A percentile compares a stretch with the other conserved stretches of the same genome.
Conservation (phyloP, 2,888 invertebrate species). For the Meiosimyza decipiens region DNA sequence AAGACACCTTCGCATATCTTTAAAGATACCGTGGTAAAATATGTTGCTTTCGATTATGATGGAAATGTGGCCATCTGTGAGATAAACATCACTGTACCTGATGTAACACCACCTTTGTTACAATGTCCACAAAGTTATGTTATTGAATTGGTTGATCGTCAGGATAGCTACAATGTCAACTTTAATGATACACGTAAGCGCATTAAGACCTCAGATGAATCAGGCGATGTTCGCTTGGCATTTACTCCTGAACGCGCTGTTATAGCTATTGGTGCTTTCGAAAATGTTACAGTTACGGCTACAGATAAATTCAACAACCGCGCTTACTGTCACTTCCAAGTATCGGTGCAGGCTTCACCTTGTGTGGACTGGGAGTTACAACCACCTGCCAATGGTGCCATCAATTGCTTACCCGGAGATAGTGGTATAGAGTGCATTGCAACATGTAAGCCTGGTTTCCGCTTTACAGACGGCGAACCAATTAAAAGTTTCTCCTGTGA, state of each 20-base stretch:
- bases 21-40: slow-evolving; percentile 92
- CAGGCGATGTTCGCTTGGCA: slow-evolving; percentile 85
- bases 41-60: slow-evolving; percentile 96
- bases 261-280: slow-evolving; percentile 86
- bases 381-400: slow-evolving; percentile 87
- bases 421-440: slow-evolving; percentile 87
- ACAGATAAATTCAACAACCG: slow-evolving; percentile 88
- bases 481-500: slow-evolving; percentile 89
- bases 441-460: slow-evolving; percentile 87
- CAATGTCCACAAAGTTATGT: slow-evolving; percentile 95
- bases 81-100: slow-evolving; percentile 94
- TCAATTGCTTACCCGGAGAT: slow-evolving; percentile 87
- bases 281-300: slow-evolving; percentile 92
- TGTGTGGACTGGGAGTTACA: slow-evolving; percentile 96
- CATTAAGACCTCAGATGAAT: slow-evolving; percentile 88
- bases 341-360: slow-evolving; percentile 90
- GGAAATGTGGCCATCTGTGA: slow-evolving; percentile 98
- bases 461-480: slow-evolving; percentile 91
- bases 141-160: slow-evolving; percentile 88
- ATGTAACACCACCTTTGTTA: slow-evolving; percentile 89
- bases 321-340: slow-evolving; percentile 92
- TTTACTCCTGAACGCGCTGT: slow-evolving; percentile 86
- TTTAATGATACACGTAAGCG: slow-evolving; percentile 89
- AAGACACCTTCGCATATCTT: slow-evolving; percentile 88
- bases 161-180: slow-evolving; percentile 90